Percentiles rank a stretch among this genome's conserved stretches.
Evolutionary conservation across 2,888 invertebrate species (phyloP).

Genomic region (Celastrina argiolus): DNA sequence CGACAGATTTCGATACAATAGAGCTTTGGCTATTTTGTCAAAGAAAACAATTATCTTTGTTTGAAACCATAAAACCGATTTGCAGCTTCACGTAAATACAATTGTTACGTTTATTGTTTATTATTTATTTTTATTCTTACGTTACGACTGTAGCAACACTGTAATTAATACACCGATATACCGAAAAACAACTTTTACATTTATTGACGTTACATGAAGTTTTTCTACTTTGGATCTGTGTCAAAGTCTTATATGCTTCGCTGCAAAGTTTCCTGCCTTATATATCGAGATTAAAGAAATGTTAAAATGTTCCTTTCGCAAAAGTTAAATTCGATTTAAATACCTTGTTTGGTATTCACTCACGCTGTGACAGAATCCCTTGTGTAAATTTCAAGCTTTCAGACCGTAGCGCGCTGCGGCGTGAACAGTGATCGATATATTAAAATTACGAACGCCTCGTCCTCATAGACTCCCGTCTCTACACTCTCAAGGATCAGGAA

Average conservation of each 20-base stretch:
- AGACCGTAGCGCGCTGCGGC: neutral
- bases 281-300: neutral
- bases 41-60: neutral
- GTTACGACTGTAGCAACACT: too few species aligned
- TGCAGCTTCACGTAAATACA: too few species aligned
- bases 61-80: neutral
- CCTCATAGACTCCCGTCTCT: neutral
- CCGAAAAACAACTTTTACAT: constrained; percentile 17
- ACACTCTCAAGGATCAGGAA: too few species aligned
- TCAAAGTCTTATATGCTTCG: neutral
- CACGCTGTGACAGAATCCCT: neutral
- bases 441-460: neutral
- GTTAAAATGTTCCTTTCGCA: neutral
- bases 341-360: neutral
- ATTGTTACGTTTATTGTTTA: too few species aligned
- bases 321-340: neutral
- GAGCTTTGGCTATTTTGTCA: neutral
- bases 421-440: constrained; percentile 6
- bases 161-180: neutral
- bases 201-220: neutral
- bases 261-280: neutral
- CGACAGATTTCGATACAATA: neutral
- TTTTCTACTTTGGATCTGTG: constrained; percentile 1
- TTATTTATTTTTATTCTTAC: too few species aligned
- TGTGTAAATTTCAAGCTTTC: constrained; percentile 9